phyloP scores from a whole-genome alignment of 2,113 vertebrate species.

The Oenanthe melanoleuca region DNA sequence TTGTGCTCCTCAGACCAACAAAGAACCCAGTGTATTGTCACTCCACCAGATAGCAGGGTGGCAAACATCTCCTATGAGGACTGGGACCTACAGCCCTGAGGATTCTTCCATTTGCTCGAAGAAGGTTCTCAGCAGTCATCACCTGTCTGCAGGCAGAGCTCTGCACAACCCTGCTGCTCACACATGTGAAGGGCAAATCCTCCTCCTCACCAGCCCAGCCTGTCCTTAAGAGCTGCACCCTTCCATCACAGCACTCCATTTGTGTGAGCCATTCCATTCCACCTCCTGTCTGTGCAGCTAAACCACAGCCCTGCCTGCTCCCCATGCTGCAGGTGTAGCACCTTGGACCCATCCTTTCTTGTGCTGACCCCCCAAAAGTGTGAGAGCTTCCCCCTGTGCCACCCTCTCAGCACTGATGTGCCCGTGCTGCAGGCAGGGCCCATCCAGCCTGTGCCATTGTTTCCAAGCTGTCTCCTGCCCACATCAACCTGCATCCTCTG shows the following conservation, averaged over 20 bases:
- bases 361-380: not conserved
- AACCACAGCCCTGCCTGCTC: not conserved
- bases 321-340: too few relatives aligned
- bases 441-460: not conserved
- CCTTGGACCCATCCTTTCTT: not conserved
- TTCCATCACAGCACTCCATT: not conserved
- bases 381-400: accelerated
- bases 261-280: not conserved
- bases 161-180: not conserved
- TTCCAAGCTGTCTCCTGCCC: not conserved
- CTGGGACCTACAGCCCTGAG: not conserved
- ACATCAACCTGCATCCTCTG: too few relatives aligned
- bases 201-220: not conserved
- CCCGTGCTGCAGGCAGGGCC: not conserved
- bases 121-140: not conserved
- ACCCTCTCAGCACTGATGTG: accelerated
- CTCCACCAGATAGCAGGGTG: not conserved
- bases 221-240: not conserved
- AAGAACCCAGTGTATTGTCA: not conserved
- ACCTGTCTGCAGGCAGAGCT: accelerated
- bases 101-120: not conserved
- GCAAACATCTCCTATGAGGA: not conserved
- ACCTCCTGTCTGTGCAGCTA: not conserved
- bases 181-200: not conserved
- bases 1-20: not conserved